phyloP scores from a whole-genome alignment of 2,888 invertebrate genomes.

The Griposia aprilina region DNA sequence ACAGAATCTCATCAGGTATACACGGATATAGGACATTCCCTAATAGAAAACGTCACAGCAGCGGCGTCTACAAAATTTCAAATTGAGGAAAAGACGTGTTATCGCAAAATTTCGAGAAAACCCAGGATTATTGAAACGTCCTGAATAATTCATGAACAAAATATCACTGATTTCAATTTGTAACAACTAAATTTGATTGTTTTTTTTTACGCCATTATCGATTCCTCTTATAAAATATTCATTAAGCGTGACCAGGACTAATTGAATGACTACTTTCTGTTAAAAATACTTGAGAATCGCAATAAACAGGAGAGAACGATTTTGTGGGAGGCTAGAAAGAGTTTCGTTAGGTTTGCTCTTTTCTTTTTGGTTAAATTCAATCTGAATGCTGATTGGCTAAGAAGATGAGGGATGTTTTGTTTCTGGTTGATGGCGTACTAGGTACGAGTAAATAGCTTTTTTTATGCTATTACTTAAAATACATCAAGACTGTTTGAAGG shows the following conservation, averaged over 20 bases:
- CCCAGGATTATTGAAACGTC: constrained; percentile 46
- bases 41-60: constrained; percentile 35
- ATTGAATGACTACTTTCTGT: constrained; percentile 50
- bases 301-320: constrained; percentile 17
- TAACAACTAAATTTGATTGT: constrained; percentile 63
- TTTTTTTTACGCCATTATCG: constrained; percentile 57
- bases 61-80: constrained; percentile 20
- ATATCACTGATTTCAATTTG: constrained; percentile 65
- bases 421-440: neutral
- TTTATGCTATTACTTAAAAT: no score
- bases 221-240: constrained; percentile 63
- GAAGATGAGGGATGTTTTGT: neutral
- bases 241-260: constrained; percentile 52
- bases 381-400: constrained; percentile 32
- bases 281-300: constrained; percentile 35
- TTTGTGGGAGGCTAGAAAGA: constrained; percentile 8
- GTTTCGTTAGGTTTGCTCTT: constrained; percentile 14
- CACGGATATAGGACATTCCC: constrained; percentile 15
- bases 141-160: constrained; percentile 62
- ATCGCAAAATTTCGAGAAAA: constrained; percentile 42
- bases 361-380: constrained; percentile 33
- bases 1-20: constrained; percentile 30
- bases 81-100: constrained; percentile 55
- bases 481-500: no score
- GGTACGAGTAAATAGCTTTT: neutral